These are phyloP conservation scores for Diachasmimorpha longicaudata DNA, from an alignment of 1,140 invertebrate genomes.

Conservation along the genomic window DNA sequence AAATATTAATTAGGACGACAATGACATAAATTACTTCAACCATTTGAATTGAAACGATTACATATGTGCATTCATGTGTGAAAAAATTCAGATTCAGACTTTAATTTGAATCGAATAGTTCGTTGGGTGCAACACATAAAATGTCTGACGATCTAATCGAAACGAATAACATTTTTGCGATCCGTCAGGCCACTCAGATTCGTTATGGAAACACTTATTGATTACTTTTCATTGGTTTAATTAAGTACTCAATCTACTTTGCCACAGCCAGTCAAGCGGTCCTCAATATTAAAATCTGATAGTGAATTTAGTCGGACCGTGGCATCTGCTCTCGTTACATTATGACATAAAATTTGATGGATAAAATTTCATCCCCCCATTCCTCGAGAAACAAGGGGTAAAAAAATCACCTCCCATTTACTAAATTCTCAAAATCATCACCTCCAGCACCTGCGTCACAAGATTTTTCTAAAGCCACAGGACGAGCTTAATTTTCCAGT, in stretches of 20 bases:
- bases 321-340: not conserved
- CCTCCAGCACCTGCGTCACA: not conserved
- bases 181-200: no score
- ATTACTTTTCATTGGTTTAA: no score
- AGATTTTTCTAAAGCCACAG: not conserved
- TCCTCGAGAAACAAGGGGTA: not conserved
- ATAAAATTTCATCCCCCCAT: not conserved
- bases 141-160: no score
- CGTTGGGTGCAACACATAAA: no score
- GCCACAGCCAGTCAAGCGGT: not conserved
- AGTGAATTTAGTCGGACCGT: not conserved
- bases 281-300: not conserved
- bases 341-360: not conserved
- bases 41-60: no score
- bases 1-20: no score
- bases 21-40: no score
- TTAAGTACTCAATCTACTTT: not conserved
- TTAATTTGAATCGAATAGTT: no score
- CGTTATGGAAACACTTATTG: no score
- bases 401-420: slow-evolving; percentile 6
- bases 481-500: not conserved
- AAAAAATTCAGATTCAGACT: no score
- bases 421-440: slow-evolving; percentile 29
- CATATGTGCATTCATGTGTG: no score
- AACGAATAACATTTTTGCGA: no score